Percentiles rank a stretch among this genome's conserved stretches.
phyloP scores from a whole-genome alignment of 1,140 invertebrate genomes.

The Atta texana region DNA sequence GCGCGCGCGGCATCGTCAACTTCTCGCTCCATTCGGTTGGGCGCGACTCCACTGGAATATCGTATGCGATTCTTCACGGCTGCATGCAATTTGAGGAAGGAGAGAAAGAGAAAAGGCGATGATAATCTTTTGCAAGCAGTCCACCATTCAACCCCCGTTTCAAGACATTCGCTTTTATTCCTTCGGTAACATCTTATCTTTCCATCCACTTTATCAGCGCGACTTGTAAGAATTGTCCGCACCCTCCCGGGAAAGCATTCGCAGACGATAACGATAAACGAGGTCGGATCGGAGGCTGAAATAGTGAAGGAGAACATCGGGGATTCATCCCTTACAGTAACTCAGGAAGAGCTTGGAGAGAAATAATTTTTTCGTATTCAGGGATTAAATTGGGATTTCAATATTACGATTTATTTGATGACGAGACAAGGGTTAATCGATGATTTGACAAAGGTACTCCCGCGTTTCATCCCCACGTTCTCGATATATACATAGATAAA shows the following conservation, averaged over 20 bases:
- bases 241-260: constrained; percentile 35
- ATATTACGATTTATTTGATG: constrained; percentile 28
- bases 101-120: neutral
- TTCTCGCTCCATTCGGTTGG: constrained; percentile 28
- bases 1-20: constrained; percentile 15
- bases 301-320: neutral
- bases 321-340: neutral
- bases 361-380: constrained; percentile 59
- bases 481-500: neutral
- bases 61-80: constrained; percentile 31
- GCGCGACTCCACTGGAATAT: constrained; percentile 33
- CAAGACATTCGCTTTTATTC: constrained; percentile 56
- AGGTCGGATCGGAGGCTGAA: neutral
- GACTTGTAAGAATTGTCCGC: constrained; percentile 60
- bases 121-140: constrained; percentile 1
- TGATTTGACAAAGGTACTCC: constrained; percentile 37
- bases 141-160: neutral
- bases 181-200: constrained; percentile 58
- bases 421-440: constrained; percentile 69
- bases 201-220: constrained; percentile 56
- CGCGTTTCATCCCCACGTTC: neutral
- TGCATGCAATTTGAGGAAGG: constrained; percentile 38
- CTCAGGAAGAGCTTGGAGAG: neutral
- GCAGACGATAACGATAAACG: constrained; percentile 61
- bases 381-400: constrained; percentile 66